Evolutionary conservation across 2,888 invertebrate genomes (phyloP), one percentile per base, ranked within the genome.

Genomic region (Melieria crassipennis): DNA sequence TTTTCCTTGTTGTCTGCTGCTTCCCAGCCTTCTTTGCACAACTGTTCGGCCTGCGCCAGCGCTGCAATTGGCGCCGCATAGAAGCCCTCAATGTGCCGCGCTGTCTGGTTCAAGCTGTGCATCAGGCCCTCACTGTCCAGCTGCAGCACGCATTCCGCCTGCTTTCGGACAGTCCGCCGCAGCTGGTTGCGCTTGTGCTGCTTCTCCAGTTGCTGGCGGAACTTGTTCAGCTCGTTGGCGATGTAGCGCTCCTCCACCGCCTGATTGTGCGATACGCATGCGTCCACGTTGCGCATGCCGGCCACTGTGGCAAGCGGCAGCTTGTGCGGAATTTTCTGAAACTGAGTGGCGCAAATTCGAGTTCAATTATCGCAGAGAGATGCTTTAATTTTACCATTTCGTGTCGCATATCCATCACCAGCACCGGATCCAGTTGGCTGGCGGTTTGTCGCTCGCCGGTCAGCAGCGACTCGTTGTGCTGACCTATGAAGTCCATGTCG

Each of bases 341-440:
- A 86, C 86, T 85, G 13, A 11, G 16, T 16, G 2, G 45, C 11
- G 45, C 7, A 52, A 7, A 58, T 30, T 30, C 42, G 4, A 50
- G 60, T 10, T 45, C 50, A 16, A 47, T 7, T 60, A 30, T 52
- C 9, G 45, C 30, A 11, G 1, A 30, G 3, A 50, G 0, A 11
- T 50, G 30, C 42, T 75, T 79, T 76, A 86, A 86, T 11, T 75
- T 79, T 76, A 87, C 87, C 82, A 83, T 82, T 77, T 85, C 78
- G 78, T 87, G 87, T 1, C 87, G 77, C 73, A 87, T 75, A 72
- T 87, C 81, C 87, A 87, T 87, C 2, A 87, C 83, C 3, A 86
- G 68, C n/a, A 79, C 78, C 0, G 87, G 87, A 82, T 84, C 79
- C 4, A 87, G 70, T 4, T 71, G 69, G 3, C 72, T 58, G 9